These are phyloP conservation scores for Caenorhabditis briggsae DNA, from an alignment of 1,140 invertebrate species.

Conservation along the genomic window DNA sequence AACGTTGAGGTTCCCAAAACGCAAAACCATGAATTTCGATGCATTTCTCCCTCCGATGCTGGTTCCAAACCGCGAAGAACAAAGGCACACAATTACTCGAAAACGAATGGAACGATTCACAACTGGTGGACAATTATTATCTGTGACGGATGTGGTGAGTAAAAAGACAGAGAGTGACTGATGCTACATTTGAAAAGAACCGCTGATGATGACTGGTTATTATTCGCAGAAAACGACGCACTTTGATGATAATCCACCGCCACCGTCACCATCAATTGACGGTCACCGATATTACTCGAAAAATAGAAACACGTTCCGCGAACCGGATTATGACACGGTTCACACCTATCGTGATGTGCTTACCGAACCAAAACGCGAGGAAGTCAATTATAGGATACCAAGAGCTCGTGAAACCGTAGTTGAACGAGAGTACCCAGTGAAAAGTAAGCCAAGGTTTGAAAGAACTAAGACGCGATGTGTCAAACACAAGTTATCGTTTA, in stretches of 20 bases:
- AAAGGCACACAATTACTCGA: conserved; percentile 47
- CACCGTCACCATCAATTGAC: background rate
- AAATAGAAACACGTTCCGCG: conserved; percentile 46
- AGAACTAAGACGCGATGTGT: too few relatives aligned
- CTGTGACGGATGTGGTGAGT: conserved; percentile 52
- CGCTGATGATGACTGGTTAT: conserved; percentile 27
- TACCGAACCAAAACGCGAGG: conserved; percentile 7
- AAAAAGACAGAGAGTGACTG: background rate
- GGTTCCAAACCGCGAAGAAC: conserved; percentile 33
- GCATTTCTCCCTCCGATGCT: conserved; percentile 39
- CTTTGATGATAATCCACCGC: conserved; percentile 54
- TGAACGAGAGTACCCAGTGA: conserved; percentile 18
- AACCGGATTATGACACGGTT: conserved; percentile 40
- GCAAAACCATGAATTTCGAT: background rate
- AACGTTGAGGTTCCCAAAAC: background rate
- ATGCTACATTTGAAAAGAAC: background rate
- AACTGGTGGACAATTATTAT: conserved; percentile 45
- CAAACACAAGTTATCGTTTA: too few relatives aligned
- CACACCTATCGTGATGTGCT: conserved; percentile 49
- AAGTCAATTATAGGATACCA: background rate
- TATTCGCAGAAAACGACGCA: conserved; percentile 48
- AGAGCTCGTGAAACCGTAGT: background rate
- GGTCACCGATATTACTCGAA: conserved; percentile 33
- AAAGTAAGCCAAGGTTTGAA: background rate
- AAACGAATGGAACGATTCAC: conserved; percentile 46